Base-by-base conservation (phyloP, 2,113 vertebrate genomes). In the Porphyrio hochstetteri region DNA sequence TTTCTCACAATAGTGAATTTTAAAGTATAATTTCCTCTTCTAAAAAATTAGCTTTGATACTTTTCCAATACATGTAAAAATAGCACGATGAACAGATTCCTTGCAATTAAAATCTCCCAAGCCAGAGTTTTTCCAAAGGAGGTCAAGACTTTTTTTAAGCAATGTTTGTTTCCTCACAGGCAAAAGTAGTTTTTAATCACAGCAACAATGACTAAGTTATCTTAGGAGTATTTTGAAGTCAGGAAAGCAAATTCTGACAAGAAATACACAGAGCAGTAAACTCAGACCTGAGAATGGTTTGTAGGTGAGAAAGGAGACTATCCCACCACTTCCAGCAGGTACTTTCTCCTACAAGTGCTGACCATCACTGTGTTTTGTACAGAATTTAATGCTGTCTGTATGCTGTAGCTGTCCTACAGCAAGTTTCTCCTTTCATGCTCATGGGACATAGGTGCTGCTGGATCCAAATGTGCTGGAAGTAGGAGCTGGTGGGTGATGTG, bases 31-130 rank as follows among this genome's bases (percentile, higher is more conserved):
- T 95, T 93, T 97, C 85, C 93, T 95, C 92, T 91, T 95, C 95
- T 96, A 88, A 94, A 95, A 96, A 78, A 96, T 95, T 55, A 82
- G 93, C 97, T 97, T 96, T 95, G 97, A 97, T 94, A 86, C 77
- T 61, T 77, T 92, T 88, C 94, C 96, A 97, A 60, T 33, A 72
- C 16, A 81, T 86, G 95, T 92, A 97, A 96, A 97, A 98, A 97
- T 92, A 98, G 97, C 86, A 50, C 88, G 29, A 28, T 52, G 90
- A 86, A 93, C 95, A 90, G 93, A 86, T 96, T 89, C 72, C 57
- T 82, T 82, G 92, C 95, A 96, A 97, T 97, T 97, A 95, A 93
- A 96, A 92, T 36, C 77, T 95, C 92, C 92, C 61, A 19, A 93
- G 94, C 93, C 90, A 59, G 94, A 82, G 89, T 70, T 95, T 93